These are phyloP conservation scores for Pogonocichla stellata DNA, from an alignment of 2,113 vertebrate genomes.

Conservation along the genomic window DNA sequence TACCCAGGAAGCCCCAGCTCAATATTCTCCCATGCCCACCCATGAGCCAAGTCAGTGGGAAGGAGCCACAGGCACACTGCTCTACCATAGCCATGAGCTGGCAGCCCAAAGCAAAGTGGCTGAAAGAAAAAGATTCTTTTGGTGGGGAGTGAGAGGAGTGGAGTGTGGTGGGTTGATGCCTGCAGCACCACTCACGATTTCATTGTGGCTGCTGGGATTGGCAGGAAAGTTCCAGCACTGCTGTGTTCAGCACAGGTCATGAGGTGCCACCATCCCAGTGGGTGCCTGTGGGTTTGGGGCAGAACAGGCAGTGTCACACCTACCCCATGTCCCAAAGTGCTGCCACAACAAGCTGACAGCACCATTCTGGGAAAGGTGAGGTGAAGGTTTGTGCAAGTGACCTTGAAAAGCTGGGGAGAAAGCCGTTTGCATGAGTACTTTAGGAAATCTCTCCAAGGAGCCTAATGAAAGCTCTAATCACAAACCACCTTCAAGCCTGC, in stretches of 20 bases:
- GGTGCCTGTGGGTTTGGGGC: background rate
- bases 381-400: background rate
- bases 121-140: background rate
- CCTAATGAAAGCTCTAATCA: background rate
- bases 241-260: background rate
- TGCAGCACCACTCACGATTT: background rate
- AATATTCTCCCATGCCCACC: rapidly evolving
- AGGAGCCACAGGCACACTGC: background rate
- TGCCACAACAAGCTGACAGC: background rate
- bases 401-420: background rate
- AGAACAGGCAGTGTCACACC: rapidly evolving
- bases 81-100: rapidly evolving
- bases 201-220: background rate
- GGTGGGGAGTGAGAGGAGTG: background rate
- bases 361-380: background rate
- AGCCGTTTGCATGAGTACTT: background rate
- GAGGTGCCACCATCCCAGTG: background rate
- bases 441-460: constrained; percentile 15
- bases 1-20: background rate
- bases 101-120: background rate
- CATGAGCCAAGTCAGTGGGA: background rate
- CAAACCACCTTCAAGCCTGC: background rate
- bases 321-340: rapidly evolving
- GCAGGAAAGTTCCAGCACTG: rapidly evolving
- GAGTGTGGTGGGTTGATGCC: background rate